These are phyloP conservation scores for Caenorhabditis imperialis DNA, from an alignment of 2,888 invertebrate species.

Conservation along the genomic window DNA sequence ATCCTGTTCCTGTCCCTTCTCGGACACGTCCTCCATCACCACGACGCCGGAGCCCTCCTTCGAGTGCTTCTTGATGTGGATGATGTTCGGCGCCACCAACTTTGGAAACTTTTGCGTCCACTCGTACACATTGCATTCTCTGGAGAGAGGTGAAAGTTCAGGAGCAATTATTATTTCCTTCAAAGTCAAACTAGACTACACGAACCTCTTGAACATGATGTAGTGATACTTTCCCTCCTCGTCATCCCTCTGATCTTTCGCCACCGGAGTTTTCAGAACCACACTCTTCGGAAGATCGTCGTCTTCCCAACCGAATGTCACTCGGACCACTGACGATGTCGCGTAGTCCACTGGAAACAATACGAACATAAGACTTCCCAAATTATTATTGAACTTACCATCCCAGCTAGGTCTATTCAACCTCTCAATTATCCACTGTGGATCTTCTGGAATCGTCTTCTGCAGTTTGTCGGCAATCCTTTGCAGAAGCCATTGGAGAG, in stretches of 20 bases:
- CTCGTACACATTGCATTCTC: slow-evolving; percentile 75
- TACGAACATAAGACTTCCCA: slow-evolving; percentile 6
- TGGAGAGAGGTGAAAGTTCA: slow-evolving; percentile 17
- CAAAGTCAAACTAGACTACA: neutral
- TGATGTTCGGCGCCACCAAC: slow-evolving; percentile 68
- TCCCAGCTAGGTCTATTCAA: slow-evolving; percentile 66
- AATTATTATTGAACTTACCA: slow-evolving; percentile 29
- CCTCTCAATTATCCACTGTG: slow-evolving; percentile 74
- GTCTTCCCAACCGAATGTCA: slow-evolving; percentile 75
- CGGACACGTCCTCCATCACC: slow-evolving; percentile 74
- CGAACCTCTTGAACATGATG: slow-evolving; percentile 67
- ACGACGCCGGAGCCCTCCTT: slow-evolving; percentile 67
- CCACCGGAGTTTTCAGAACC: slow-evolving; percentile 70
- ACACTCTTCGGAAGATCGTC: slow-evolving; percentile 69
- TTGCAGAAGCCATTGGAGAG: slow-evolving; percentile 72
- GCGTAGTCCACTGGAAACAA: slow-evolving; percentile 62
- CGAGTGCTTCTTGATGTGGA: slow-evolving; percentile 69
- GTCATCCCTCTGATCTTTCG: slow-evolving; percentile 61
- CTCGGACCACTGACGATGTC: slow-evolving; percentile 68
- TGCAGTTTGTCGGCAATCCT: slow-evolving; percentile 65
- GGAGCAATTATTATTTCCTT: neutral
- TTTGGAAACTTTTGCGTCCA: slow-evolving; percentile 72
- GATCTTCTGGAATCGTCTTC: slow-evolving; percentile 64
- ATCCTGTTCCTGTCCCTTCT: slow-evolving; percentile 64
- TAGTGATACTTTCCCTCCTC: slow-evolving; percentile 69